Evolutionary conservation across 2,113 vertebrate species (phyloP), one percentile per base, ranked within the genome.

Genomic region (Aramus guarauna): DNA sequence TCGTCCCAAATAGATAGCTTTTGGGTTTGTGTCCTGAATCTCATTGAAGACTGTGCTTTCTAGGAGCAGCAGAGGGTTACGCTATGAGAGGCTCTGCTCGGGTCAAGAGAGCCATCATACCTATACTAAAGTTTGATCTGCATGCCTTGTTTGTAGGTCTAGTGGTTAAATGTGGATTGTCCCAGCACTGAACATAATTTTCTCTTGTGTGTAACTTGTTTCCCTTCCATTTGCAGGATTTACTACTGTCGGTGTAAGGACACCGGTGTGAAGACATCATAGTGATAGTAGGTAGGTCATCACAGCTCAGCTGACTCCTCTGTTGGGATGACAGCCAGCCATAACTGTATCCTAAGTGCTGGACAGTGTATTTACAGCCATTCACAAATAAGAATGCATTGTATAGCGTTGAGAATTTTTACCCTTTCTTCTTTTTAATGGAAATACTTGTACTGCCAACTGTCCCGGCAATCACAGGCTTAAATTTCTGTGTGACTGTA

Each of bases 241-340:
- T 92, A 20, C 23, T 60, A 0, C 26, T 94, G 1, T 9, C 52
- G 34, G 34, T 78, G 41, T 76, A 66, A 93, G 23, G 27, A 68
- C 36, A 6, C 6, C 45, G 56, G 16, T 52, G 50, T n/a, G 76
- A 75, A 84, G 67, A 59, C 60, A 26, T 56, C 76, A 0, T 10
- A 81, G 91, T 15, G 43, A 29, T 89, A 87, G 85, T 89, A 87
- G 85, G 94, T 96, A 72, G 39, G 94, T 94, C 43, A 78, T 47
- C 29, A 7, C 12, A 39, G 22, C n/a, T 43, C 29, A 47, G 1
- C 53, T 47, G 37, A 23, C 27, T 53, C 24, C 63, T 9, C 47
- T 50, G 10, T 34, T 78, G 52, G 39, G 18, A 9, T 53, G 56
- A n/a, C 1, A 11, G 39, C 3, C 22, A 73, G 17, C 52, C 14